Conservation (phyloP, 2,888 invertebrate genomes). For the Malacosoma neustria region DNA sequence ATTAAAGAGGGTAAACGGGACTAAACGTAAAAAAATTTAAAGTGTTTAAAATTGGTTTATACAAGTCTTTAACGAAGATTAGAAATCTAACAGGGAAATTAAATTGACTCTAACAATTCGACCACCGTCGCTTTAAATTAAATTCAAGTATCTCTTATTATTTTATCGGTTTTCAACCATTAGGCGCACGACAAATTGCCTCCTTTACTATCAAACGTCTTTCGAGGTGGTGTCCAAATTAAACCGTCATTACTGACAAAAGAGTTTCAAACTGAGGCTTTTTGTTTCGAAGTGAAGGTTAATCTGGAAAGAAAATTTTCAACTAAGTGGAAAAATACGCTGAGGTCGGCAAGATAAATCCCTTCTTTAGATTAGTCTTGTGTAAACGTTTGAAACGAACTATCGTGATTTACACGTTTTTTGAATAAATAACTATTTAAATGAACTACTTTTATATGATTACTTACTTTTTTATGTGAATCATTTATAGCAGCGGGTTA, state of each 20-base stretch:
- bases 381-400: not conserved
- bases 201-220: not conserved
- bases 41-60: no score
- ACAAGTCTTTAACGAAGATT: no score
- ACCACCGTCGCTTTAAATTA: no score
- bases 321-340: conserved; percentile 22
- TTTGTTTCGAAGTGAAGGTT: conserved; percentile 19
- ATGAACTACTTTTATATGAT: no score
- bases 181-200: conserved; percentile 2
- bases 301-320: conserved; percentile 25
- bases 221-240: not conserved
- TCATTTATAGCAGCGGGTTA: no score
- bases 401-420: not conserved
- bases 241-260: not conserved
- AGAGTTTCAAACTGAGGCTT: conserved; percentile 8
- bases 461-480: no score
- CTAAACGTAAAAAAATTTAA: no score
- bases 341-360: conserved; percentile 8
- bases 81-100: no score
- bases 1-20: no score
- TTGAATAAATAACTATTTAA: no score
- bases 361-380: not conserved
- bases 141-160: not conserved
- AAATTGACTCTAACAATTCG: no score
- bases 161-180: conserved; percentile 8